Evolutionary conservation across 1,140 invertebrate genomes (phyloP).

Genomic region (Drosophila kanapiae): DNA sequence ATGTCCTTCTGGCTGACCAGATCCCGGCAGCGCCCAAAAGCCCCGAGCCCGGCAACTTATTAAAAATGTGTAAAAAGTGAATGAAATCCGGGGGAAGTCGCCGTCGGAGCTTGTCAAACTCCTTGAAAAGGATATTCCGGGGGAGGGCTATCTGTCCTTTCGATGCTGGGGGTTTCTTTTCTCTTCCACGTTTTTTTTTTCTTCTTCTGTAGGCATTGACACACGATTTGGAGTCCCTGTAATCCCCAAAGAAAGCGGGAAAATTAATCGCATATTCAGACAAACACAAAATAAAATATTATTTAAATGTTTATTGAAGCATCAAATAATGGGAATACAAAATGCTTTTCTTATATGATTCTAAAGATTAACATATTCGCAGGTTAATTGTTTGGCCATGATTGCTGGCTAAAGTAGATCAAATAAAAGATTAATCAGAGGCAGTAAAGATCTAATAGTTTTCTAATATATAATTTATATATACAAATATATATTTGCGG

Average conservation of each 20-base stretch:
- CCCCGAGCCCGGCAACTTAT: conserved; percentile 20
- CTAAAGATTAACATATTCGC: too few relatives aligned
- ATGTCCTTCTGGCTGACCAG: conserved; percentile 63
- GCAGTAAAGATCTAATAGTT: too few relatives aligned
- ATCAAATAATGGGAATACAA: too few relatives aligned
- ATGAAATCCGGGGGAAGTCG: conserved; percentile 20
- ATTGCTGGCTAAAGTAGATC: too few relatives aligned
- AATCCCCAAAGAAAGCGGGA: neutral
- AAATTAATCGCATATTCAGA: neutral
- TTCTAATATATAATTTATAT: too few relatives aligned
- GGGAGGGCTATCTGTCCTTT: too few relatives aligned
- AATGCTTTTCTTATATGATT: neutral
- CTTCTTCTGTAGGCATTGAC: neutral
- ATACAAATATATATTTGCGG: too few relatives aligned
- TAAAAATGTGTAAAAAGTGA: conserved; percentile 45
- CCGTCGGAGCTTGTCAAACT: conserved; percentile 11
- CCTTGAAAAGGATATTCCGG: conserved; percentile 17
- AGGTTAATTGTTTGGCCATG: too few relatives aligned
- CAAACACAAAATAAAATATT: neutral
- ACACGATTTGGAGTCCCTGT: neutral
- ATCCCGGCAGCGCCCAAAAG: neutral
- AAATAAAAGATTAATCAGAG: too few relatives aligned
- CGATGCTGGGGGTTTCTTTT: neutral
- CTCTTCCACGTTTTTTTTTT: neutral
- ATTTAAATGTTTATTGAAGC: neutral